These are phyloP conservation scores for Caloenas nicobarica DNA, from an alignment of 2,113 vertebrate genomes.

Conservation along the genomic window DNA sequence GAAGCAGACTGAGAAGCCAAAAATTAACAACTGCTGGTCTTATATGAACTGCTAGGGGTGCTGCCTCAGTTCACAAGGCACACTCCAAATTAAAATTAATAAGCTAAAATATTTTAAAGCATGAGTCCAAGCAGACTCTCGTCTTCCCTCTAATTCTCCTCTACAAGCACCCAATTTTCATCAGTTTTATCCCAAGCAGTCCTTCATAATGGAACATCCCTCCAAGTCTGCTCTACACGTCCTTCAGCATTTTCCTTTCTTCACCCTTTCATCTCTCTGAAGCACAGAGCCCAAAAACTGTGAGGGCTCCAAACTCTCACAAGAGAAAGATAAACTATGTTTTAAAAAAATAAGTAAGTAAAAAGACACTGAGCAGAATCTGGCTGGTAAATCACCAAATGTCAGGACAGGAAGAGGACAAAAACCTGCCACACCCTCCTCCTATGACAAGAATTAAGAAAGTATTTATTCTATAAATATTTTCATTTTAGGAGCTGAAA, in stretches of 20 bases:
- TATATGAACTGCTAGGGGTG: background rate
- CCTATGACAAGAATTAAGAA: conserved; percentile 49
- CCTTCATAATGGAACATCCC: background rate
- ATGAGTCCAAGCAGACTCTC: background rate
- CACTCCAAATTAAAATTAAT: background rate
- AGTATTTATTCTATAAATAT: conserved; percentile 68
- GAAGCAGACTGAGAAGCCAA: background rate
- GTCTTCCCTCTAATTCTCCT: background rate
- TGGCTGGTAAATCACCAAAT: background rate
- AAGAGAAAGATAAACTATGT: background rate
- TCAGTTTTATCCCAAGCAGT: background rate
- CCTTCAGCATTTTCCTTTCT: background rate
- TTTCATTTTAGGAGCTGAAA: conserved; percentile 65
- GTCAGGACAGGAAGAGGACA: conserved; percentile 4
- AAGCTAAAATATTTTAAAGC: background rate
- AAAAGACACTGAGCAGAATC: background rate
- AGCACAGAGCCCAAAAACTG: background rate
- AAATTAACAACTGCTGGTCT: background rate
- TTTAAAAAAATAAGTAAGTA: background rate
- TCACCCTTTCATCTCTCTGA: background rate
- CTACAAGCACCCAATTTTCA: background rate
- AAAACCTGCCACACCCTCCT: conserved; percentile 44
- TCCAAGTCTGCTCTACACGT: background rate
- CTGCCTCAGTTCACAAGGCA: background rate
- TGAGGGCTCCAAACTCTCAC: background rate